Conservation (phyloP, 2,888 invertebrate species). For the Agrenia bidenticulata region DNA sequence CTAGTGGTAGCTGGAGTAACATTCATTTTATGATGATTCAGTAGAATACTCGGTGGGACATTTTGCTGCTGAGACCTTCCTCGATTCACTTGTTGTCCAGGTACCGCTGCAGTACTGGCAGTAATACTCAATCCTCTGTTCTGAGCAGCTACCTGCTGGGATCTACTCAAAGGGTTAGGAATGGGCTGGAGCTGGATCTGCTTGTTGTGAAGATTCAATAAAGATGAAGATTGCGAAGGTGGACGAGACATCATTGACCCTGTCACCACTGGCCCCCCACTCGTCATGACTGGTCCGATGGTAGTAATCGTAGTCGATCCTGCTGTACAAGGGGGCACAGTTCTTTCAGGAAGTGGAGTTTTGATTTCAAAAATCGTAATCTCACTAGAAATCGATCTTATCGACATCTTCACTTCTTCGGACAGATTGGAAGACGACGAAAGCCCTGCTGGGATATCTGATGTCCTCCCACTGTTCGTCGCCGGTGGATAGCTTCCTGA, state of each 20-base stretch:
- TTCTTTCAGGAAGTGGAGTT: constrained; percentile 45
- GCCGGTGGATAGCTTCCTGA: neutral
- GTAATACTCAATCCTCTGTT: constrained; percentile 18
- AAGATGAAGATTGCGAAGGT: constrained; percentile 22
- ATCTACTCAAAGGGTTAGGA: constrained; percentile 21
- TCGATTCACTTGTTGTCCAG: neutral
- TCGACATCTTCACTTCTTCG: constrained; percentile 51
- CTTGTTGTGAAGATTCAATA: constrained; percentile 31
- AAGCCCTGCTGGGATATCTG: constrained; percentile 26
- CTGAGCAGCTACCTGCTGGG: constrained; percentile 17
- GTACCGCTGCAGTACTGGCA: neutral
- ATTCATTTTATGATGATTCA: constrained; percentile 14
- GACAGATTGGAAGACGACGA: constrained; percentile 38
- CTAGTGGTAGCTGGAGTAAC: constrained; percentile 3
- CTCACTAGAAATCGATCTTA: constrained; percentile 50
- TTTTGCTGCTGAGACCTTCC: neutral
- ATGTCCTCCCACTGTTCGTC: neutral
- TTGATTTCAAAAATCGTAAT: constrained; percentile 52
- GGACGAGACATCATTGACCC: constrained; percentile 15
- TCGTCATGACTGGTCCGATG: constrained; percentile 23
- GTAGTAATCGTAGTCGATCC: constrained; percentile 46
- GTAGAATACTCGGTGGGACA: neutral
- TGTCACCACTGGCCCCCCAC: neutral
- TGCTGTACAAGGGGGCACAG: constrained; percentile 38
- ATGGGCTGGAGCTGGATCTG: constrained; percentile 42